These are phyloP conservation scores for Proteles cristata DNA, from an alignment of 2,113 vertebrate genomes.

Conservation along the genomic window DNA sequence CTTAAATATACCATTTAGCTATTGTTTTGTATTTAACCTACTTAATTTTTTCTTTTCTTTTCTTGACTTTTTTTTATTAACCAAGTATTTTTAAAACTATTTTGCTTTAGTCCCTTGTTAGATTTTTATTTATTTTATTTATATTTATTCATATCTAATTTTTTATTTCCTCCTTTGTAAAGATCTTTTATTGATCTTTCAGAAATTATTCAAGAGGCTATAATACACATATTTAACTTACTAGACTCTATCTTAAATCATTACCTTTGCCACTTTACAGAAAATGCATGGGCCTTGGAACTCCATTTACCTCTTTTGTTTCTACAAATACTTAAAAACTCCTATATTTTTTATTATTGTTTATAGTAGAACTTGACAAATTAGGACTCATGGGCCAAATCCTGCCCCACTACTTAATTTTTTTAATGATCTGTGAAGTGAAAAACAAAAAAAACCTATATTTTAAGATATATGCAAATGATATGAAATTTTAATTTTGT, in stretches of 20 bases:
- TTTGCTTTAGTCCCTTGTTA: background rate
- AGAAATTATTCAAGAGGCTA: background rate
- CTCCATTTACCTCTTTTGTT: background rate
- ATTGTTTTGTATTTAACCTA: background rate
- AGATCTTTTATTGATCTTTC: background rate
- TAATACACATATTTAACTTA: background rate
- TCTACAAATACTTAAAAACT: constrained; percentile 8
- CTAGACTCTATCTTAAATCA: background rate
- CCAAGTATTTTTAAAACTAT: background rate
- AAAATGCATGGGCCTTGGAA: background rate
- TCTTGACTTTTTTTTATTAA: background rate
- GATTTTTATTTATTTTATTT: background rate
- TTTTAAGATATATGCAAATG: background rate
- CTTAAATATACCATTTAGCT: background rate
- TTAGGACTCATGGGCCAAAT: background rate
- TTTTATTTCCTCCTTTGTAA: no score
- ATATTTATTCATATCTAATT: no score
- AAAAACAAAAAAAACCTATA: background rate
- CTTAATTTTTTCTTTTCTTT: background rate
- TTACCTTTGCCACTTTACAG: background rate
- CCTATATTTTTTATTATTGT: background rate
- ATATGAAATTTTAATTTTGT: background rate
- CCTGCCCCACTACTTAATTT: background rate
- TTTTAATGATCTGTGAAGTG: background rate
- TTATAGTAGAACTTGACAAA: background rate